Conservation (phyloP, 2,888 invertebrate species). For the Brenthis ino region DNA sequence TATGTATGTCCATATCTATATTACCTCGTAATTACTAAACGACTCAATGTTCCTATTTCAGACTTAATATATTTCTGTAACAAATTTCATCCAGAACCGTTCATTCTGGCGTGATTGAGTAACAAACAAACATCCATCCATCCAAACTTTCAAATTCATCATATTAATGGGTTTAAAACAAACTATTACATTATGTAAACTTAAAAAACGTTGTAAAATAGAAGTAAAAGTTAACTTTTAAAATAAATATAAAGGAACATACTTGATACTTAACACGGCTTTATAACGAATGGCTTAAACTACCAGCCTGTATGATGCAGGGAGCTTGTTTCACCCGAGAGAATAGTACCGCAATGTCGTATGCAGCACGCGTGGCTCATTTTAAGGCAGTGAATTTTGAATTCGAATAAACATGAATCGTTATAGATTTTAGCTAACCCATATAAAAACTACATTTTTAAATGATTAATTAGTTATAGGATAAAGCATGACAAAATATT, state of each 20-base stretch:
- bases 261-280: conserved; percentile 12
- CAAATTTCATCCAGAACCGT: no score
- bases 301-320: conserved; percentile 17
- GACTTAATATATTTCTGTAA: no score
- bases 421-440: background rate
- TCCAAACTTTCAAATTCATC: no score
- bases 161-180: no score
- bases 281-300: conserved; percentile 20
- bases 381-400: conserved; percentile 20
- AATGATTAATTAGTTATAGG: no score
- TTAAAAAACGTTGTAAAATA: background rate
- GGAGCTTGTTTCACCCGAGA: conserved; percentile 23
- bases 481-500: no score
- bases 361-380: conserved; percentile 23
- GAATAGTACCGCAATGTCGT: conserved; percentile 25
- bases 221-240: background rate
- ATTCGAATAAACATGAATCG: conserved; percentile 3
- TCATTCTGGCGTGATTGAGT: no score
- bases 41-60: no score
- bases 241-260: background rate
- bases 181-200: no score
- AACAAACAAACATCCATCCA: no score
- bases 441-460: background rate
- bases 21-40: no score
- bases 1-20: no score